phyloP scores from a whole-genome alignment of 2,797 vertebrate species.

The Cryptoblepharus egeriae region DNA sequence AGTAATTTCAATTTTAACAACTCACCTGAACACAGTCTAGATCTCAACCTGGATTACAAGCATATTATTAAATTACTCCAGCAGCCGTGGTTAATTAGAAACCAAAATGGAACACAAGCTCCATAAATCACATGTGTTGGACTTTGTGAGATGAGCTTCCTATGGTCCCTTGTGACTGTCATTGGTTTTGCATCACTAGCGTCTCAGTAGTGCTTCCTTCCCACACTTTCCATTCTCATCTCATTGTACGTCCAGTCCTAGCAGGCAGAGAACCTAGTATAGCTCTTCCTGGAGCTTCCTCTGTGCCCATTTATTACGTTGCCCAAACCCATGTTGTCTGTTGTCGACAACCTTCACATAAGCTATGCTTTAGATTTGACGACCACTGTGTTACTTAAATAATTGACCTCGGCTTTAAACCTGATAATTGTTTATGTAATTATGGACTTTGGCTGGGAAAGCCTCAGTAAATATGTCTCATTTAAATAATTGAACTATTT shows the following conservation, averaged over 20 bases:
- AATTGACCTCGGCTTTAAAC: not conserved
- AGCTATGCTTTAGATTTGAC: not conserved
- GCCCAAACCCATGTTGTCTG: not conserved
- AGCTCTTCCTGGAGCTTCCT: not conserved
- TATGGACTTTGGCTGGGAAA: too few species aligned
- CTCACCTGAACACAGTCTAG: too few species aligned
- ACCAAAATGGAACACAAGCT: too few species aligned
- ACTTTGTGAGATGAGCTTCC: too few species aligned
- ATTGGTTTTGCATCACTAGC: not conserved
- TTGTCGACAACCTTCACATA: not conserved
- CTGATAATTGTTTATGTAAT: too few species aligned
- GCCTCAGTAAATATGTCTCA: too few species aligned
- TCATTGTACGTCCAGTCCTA: not conserved
- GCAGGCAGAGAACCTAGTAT: not conserved
- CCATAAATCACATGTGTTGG: too few species aligned
- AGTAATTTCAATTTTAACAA: too few species aligned
- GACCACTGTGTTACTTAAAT: not conserved
- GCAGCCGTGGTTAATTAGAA: too few species aligned
- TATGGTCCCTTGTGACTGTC: not conserved
- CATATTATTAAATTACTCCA: too few species aligned
- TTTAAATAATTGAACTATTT: too few species aligned
- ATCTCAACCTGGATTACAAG: too few species aligned
- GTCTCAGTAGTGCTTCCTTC: not conserved
- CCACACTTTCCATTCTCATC: not conserved
- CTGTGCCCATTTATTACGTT: not conserved